Percentiles rank a stretch among this genome's conserved stretches.
Evolutionary conservation across 2,888 invertebrate genomes (phyloP).

Genomic region (Prostheceraeus crozeri): DNA sequence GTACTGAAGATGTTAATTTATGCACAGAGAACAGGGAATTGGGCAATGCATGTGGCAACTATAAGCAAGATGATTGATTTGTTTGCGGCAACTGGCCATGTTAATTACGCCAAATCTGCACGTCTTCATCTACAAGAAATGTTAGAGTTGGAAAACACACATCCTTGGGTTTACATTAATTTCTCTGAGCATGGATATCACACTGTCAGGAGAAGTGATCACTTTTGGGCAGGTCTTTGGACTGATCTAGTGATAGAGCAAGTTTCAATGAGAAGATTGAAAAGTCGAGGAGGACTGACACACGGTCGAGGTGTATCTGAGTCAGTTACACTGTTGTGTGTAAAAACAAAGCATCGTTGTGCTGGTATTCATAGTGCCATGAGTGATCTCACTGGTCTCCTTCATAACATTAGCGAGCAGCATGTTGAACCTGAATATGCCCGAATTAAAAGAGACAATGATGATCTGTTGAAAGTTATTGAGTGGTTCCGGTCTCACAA

Average conservation of each 20-base stretch:
- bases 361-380: conserved; percentile 9
- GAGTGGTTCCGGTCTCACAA: background rate
- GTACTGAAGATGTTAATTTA: too few relatives aligned
- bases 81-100: too few relatives aligned
- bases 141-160: too few relatives aligned
- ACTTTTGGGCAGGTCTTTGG: conserved; percentile 44
- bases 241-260: conserved; percentile 45
- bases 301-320: conserved; percentile 42
- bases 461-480: background rate
- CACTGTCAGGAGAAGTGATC: conserved; percentile 39
- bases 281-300: conserved; percentile 43
- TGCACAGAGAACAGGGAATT: too few relatives aligned
- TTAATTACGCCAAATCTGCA: too few relatives aligned
- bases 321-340: conserved; percentile 41
- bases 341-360: conserved; percentile 20
- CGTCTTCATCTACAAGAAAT: too few relatives aligned
- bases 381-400: conserved; percentile 1
- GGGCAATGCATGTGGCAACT: too few relatives aligned
- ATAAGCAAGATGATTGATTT: too few relatives aligned
- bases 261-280: conserved; percentile 43
- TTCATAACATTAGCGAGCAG: conserved; percentile 14
- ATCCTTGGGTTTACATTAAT: too few relatives aligned
- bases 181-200: background rate
- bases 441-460: background rate
- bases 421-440: background rate